These are phyloP conservation scores for Idaea biselata DNA, from an alignment of 2,888 invertebrate species.

Conservation along the genomic window DNA sequence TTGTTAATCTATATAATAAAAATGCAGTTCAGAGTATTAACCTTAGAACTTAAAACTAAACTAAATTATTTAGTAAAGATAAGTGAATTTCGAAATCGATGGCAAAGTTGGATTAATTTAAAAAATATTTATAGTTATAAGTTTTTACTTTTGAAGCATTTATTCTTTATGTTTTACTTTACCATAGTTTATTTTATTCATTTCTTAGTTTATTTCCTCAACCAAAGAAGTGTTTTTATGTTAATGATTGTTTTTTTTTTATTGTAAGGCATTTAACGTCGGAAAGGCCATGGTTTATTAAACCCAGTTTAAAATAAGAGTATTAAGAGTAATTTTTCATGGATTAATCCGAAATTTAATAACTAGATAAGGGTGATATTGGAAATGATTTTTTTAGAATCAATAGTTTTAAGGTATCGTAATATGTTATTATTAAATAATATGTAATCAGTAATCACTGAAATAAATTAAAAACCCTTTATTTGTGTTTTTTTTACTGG, in stretches of 20 bases:
- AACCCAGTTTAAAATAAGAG: slow-evolving; percentile 41
- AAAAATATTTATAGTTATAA: slow-evolving; percentile 9
- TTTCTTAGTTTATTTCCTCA: slow-evolving; percentile 18
- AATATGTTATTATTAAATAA: slow-evolving; percentile 73
- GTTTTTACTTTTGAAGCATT: slow-evolving; percentile 39
- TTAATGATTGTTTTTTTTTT: slow-evolving; percentile 4
- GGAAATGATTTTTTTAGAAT: slow-evolving; percentile 81
- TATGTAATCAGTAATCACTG: slow-evolving; percentile 80
- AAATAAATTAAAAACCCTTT: slow-evolving; percentile 74
- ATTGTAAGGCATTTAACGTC: slow-evolving; percentile 13
- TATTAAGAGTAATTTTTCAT: slow-evolving; percentile 66
- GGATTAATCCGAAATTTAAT: slow-evolving; percentile 74
- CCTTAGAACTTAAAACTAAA: slow-evolving; percentile 66
- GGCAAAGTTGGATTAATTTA: slow-evolving; percentile 49
- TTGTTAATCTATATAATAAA: slow-evolving; percentile 77
- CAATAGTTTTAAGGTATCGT: slow-evolving; percentile 77
- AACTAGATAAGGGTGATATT: slow-evolving; percentile 78
- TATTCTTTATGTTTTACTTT: slow-evolving; percentile 42
- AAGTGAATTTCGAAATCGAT: slow-evolving; percentile 39
- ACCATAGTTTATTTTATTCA: slow-evolving; percentile 41
- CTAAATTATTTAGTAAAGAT: slow-evolving; percentile 57
- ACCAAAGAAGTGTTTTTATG: slow-evolving; percentile 4
- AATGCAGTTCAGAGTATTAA: slow-evolving; percentile 79
- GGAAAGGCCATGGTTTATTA: slow-evolving; percentile 29
- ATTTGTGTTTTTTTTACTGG: slow-evolving; percentile 39